These are phyloP conservation scores for Drosophila leonis DNA, from an alignment of 2,888 invertebrate species.

Conservation along the genomic window DNA sequence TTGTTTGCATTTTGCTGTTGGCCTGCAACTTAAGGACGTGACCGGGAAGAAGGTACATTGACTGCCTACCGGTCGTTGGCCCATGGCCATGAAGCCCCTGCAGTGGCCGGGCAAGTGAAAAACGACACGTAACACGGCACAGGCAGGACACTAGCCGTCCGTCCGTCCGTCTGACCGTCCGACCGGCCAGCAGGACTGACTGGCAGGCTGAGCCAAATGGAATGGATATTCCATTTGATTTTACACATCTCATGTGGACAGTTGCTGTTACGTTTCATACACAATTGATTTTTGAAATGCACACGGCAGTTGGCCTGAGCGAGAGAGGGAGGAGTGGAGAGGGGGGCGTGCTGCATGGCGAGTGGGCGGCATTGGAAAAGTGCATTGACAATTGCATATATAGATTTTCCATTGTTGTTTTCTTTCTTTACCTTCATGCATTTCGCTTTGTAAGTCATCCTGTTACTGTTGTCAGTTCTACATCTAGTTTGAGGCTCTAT, in stretches of 20 bases:
- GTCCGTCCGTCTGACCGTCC: neutral
- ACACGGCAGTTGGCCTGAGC: slow-evolving; percentile 15
- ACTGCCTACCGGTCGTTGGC: slow-evolving; percentile 45
- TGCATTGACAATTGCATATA: slow-evolving; percentile 45
- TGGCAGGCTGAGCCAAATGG: neutral
- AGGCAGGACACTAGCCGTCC: slow-evolving; percentile 13
- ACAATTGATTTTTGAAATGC: slow-evolving; percentile 71
- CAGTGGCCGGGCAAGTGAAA: slow-evolving; percentile 77
- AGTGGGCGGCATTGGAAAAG: slow-evolving; percentile 11
- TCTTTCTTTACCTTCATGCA: neutral
- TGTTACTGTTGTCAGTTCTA: slow-evolving; percentile 32
- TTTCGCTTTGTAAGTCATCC: slow-evolving; percentile 49
- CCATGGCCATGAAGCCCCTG: slow-evolving; percentile 69
- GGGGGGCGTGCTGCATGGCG: neutral
- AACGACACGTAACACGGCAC: slow-evolving; percentile 70
- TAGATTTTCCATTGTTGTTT: slow-evolving; percentile 60
- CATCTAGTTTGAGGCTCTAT: slow-evolving; percentile 1
- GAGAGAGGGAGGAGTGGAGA: neutral
- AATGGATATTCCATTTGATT: slow-evolving; percentile 25
- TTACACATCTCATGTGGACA: slow-evolving; percentile 9
- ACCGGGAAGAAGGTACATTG: slow-evolving; percentile 56
- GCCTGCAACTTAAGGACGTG: slow-evolving; percentile 84
- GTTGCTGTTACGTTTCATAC: slow-evolving; percentile 64
- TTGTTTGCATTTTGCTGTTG: slow-evolving; percentile 42
- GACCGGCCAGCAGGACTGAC: neutral